Percentiles rank a stretch among this genome's conserved stretches.
Evolutionary conservation across 2,888 invertebrate species (phyloP).

Genomic region (Torymus texanus): DNA sequence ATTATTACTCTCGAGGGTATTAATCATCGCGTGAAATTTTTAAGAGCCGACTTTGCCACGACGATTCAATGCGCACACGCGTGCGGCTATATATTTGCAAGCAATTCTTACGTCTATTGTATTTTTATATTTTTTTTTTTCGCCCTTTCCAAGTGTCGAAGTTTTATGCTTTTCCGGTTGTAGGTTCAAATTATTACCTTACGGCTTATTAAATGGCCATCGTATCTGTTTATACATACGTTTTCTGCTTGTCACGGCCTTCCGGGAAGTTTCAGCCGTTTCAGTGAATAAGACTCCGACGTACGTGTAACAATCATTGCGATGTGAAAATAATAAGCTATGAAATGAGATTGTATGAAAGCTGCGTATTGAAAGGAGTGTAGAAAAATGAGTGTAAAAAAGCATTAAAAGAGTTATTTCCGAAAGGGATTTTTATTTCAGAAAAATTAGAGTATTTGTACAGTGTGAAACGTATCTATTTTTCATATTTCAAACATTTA

Average conservation of each 20-base stretch:
- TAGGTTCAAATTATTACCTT: slow-evolving; percentile 26
- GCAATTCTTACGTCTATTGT: background rate
- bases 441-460: too few relatives aligned
- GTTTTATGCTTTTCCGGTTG: slow-evolving; percentile 13
- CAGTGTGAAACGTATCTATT: too few relatives aligned
- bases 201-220: slow-evolving; percentile 23
- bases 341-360: too few relatives aligned
- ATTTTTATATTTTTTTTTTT: background rate
- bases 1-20: slow-evolving; percentile 49
- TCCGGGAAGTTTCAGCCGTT: background rate
- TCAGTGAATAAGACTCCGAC: background rate
- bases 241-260: background rate
- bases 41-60: background rate
- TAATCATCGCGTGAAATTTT: slow-evolving; percentile 39
- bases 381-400: too few relatives aligned
- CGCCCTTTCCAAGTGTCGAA: background rate
- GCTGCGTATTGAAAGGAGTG: too few relatives aligned
- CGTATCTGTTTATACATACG: slow-evolving; percentile 17
- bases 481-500: too few relatives aligned
- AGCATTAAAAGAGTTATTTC: too few relatives aligned
- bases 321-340: background rate
- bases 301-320: background rate
- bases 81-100: background rate
- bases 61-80: slow-evolving; percentile 7
- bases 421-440: too few relatives aligned